Conservation (phyloP, 2,888 invertebrate species). For the Phalera bucephala region DNA sequence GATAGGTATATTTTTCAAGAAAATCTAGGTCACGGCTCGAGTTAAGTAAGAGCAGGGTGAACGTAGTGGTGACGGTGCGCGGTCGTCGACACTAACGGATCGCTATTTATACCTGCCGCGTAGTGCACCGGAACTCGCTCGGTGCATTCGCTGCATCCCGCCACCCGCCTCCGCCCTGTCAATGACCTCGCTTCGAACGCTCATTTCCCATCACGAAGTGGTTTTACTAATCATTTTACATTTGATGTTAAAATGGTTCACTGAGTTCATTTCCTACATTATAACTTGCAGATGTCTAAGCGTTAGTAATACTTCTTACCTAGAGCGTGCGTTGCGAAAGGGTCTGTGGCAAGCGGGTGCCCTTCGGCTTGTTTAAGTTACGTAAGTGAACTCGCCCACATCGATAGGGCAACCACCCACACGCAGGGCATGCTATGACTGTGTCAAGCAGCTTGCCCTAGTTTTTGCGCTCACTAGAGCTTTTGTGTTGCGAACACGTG, state of each 20-base stretch:
- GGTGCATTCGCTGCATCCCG: constrained; percentile 79
- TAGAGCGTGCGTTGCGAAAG: constrained; percentile 67
- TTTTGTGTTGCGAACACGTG: constrained; percentile 35
- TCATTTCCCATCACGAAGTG: constrained; percentile 23
- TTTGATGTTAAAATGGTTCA: not conserved
- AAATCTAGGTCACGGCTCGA: constrained; percentile 64
- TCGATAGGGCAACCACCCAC: constrained; percentile 68
- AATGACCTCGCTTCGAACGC: constrained; percentile 62
- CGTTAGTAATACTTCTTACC: constrained; percentile 22
- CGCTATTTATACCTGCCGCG: constrained; percentile 81
- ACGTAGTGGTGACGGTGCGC: constrained; percentile 56
- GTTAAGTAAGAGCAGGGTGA: constrained; percentile 52
- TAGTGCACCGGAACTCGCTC: constrained; percentile 80
- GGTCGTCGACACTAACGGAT: constrained; percentile 83
- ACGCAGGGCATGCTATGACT: constrained; percentile 61
- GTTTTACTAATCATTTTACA: constrained; percentile 1
- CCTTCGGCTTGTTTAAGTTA: constrained; percentile 75
- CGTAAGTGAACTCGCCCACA: constrained; percentile 70
- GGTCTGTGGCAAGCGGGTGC: constrained; percentile 65
- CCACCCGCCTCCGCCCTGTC: constrained; percentile 70
- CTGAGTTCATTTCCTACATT: constrained; percentile 3
- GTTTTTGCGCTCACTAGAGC: constrained; percentile 54
- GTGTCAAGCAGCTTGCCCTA: constrained; percentile 73
- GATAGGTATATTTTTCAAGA: constrained; percentile 38
- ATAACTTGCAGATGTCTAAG: constrained; percentile 19